Conservation (phyloP, 1,140 invertebrate genomes). For the Drosophila pruinosa region DNA sequence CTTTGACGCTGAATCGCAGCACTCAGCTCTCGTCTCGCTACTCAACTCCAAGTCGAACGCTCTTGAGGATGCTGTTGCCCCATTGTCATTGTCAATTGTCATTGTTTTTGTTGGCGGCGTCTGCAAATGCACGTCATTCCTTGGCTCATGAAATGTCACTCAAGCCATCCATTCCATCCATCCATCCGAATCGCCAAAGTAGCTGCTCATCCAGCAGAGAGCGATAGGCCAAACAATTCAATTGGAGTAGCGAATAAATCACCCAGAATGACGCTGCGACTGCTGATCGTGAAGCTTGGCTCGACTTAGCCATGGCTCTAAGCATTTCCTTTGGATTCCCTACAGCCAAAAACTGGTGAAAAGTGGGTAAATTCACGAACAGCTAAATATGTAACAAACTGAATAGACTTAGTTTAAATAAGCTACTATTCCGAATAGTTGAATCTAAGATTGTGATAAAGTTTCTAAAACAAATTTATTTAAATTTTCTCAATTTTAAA, state of each 20-base stretch:
- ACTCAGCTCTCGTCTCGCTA: neutral
- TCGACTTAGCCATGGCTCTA: slow-evolving; percentile 9
- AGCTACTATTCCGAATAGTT: too few relatives aligned
- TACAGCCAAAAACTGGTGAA: neutral
- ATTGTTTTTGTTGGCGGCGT: slow-evolving; percentile 42
- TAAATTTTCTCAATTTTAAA: too few relatives aligned
- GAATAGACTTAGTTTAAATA: too few relatives aligned
- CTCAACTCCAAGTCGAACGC: neutral
- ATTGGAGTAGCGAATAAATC: slow-evolving; percentile 80
- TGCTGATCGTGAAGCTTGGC: slow-evolving; percentile 32
- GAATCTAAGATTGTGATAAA: too few relatives aligned
- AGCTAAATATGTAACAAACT: neutral
- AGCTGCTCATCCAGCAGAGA: slow-evolving; percentile 21
- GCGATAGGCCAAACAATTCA: slow-evolving; percentile 71
- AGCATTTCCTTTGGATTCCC: slow-evolving; percentile 15
- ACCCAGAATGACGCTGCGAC: slow-evolving; percentile 49
- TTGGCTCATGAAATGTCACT: slow-evolving; percentile 75
- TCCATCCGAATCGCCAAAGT: slow-evolving; percentile 20
- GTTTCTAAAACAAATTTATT: too few relatives aligned
- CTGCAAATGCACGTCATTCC: slow-evolving; percentile 71
- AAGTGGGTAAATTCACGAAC: slow-evolving; percentile 4
- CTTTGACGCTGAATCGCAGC: slow-evolving; percentile 59
- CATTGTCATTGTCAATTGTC: slow-evolving; percentile 35
- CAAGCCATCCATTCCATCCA: slow-evolving; percentile 44
- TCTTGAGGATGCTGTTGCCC: slow-evolving; percentile 4